These are phyloP conservation scores for Microctenopoma steveboyesi DNA, from an alignment of 2,797 vertebrate genomes.

Conservation along the genomic window DNA sequence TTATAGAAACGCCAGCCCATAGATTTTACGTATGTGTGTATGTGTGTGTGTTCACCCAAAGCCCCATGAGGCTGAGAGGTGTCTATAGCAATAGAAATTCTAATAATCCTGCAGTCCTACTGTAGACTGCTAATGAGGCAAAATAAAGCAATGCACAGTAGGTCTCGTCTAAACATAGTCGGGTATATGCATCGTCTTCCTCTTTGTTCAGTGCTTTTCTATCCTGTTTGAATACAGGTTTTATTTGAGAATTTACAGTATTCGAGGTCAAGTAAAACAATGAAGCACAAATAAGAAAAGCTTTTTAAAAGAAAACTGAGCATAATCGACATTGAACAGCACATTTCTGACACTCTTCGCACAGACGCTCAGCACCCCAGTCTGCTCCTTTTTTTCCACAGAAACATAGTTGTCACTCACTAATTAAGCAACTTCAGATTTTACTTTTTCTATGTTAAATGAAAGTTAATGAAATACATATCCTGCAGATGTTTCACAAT, in stretches of 20 bases:
- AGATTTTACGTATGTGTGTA: constrained; percentile 27
- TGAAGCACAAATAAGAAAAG: not conserved
- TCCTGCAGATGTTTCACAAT: constrained; percentile 26
- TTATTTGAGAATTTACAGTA: not conserved
- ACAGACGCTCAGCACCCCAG: too few relatives aligned
- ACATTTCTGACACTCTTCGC: too few relatives aligned
- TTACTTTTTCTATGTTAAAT: not conserved
- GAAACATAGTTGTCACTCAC: not conserved
- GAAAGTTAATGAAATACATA: not conserved
- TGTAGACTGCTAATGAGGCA: constrained; percentile 52
- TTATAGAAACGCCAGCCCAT: constrained; percentile 32
- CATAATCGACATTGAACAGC: not conserved
- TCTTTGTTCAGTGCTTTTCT: not conserved
- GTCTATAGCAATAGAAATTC: constrained; percentile 36
- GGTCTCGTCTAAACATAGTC: not conserved
- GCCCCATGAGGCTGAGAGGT: constrained; percentile 45
- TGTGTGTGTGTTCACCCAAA: constrained; percentile 27
- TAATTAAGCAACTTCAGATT: not conserved
- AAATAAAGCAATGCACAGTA: constrained; percentile 7
- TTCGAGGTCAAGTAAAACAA: not conserved
- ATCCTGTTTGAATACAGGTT: not conserved
- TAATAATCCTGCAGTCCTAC: constrained; percentile 34
- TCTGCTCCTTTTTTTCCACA: not conserved
- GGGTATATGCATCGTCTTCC: not conserved
- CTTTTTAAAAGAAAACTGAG: not conserved